These are phyloP conservation scores for Acleris literana DNA, from an alignment of 2,888 invertebrate species.

Conservation along the genomic window DNA sequence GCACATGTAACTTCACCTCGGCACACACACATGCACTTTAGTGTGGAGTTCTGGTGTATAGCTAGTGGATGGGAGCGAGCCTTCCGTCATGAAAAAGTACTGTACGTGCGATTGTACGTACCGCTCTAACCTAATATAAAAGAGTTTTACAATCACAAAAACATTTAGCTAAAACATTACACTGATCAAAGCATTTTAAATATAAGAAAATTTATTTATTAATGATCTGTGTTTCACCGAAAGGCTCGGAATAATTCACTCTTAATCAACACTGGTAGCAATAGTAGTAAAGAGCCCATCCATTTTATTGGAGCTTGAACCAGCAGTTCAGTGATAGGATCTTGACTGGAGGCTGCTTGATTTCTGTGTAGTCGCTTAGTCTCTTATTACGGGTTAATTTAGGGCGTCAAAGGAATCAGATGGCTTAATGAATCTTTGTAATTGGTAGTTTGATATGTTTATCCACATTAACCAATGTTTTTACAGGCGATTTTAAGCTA, in stretches of 20 bases:
- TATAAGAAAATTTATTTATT: constrained; percentile 11
- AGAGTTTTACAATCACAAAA: too few relatives aligned
- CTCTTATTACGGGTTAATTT: background rate
- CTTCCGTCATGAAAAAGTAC: too few relatives aligned
- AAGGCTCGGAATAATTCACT: constrained; percentile 30
- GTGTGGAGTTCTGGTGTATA: too few relatives aligned
- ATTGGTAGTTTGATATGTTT: background rate
- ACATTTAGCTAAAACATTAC: too few relatives aligned
- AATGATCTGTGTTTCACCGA: constrained; percentile 19
- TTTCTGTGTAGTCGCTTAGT: background rate
- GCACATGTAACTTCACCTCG: too few relatives aligned
- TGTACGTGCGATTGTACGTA: too few relatives aligned
- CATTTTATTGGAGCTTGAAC: constrained; percentile 37
- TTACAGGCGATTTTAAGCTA: too few relatives aligned
- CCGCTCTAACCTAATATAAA: too few relatives aligned
- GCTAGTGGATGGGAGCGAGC: too few relatives aligned
- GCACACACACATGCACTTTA: too few relatives aligned
- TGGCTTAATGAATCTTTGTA: background rate
- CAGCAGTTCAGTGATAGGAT: constrained; percentile 25
- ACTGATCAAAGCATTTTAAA: too few relatives aligned
- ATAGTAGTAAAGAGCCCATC: constrained; percentile 19
- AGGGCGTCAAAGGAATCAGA: background rate
- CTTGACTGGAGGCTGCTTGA: constrained; percentile 9
- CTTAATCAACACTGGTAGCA: constrained; percentile 40
- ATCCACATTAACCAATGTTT: background rate